phyloP scores from a whole-genome alignment of 2,797 vertebrate genomes.

The Triplophysa yarkandensis region DNA sequence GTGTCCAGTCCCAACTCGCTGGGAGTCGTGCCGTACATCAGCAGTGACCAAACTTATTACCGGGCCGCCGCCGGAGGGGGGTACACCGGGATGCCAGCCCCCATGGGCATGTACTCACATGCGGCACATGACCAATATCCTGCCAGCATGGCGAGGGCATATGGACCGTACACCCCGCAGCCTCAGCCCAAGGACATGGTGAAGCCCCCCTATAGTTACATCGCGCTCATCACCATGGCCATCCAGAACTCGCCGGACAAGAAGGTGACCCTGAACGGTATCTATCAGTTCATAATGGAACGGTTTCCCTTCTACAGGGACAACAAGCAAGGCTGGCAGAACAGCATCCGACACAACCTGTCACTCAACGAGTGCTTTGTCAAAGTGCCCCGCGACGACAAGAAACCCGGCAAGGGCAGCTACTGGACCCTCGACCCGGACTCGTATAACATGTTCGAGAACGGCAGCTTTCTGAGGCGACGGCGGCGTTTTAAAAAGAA shows the following conservation, averaged over 20 bases:
- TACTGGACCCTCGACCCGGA: conserved; percentile 96
- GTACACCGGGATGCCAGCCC: conserved; percentile 94
- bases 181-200: conserved; percentile 98
- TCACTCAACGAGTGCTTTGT: conserved; percentile 93
- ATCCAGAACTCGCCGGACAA: conserved; percentile 95
- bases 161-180: conserved; percentile 87
- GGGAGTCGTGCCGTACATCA: conserved; percentile 96
- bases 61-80: conserved; percentile 88
- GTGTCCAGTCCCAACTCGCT: conserved; percentile 96
- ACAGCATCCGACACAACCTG: conserved; percentile 90
- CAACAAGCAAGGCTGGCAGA: conserved; percentile 95
- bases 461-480: conserved; percentile 90
- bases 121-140: conserved; percentile 85
- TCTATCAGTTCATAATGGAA: conserved; percentile 98
- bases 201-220: conserved; percentile 92
- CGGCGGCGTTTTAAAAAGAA: conserved; percentile 95
- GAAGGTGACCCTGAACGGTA: conserved; percentile 95
- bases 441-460: conserved; percentile 97
- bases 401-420: conserved; percentile 92
- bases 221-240: conserved; percentile 94
- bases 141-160: conserved; percentile 87
- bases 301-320: conserved; percentile 93
- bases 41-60: conserved; percentile 94
- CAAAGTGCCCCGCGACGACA: conserved; percentile 92
- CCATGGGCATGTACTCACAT: conserved; percentile 96